These are phyloP conservation scores for Andinoacara biseriatus DNA, from an alignment of 2,113 vertebrate genomes.

Conservation along the genomic window DNA sequence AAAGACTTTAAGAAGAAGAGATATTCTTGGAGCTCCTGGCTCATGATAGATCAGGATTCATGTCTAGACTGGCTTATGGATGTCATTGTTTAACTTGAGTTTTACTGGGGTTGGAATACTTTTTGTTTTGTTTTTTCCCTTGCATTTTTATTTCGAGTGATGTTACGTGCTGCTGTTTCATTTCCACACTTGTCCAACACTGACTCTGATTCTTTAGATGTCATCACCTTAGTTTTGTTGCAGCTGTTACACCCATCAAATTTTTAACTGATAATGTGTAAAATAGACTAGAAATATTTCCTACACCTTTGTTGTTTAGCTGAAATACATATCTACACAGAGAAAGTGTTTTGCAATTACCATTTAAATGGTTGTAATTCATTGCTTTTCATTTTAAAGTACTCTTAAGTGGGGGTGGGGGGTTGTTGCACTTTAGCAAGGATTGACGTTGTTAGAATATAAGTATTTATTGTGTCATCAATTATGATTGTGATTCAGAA, in stretches of 20 bases:
- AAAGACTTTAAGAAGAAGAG: neutral
- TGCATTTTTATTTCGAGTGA: neutral
- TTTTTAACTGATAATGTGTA: conserved; percentile 1
- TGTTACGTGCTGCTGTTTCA: neutral
- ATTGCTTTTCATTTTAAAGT: neutral
- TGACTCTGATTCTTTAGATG: conserved; percentile 14
- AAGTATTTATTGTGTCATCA: conserved; percentile 19
- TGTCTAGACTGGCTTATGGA: neutral
- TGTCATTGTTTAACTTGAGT: conserved; percentile 35
- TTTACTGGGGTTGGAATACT: conserved; percentile 34
- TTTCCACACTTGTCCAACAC: neutral
- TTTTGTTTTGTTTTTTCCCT: neutral
- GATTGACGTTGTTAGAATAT: neutral
- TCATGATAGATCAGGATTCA: conserved; percentile 5
- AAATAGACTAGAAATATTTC: neutral
- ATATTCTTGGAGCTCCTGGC: neutral
- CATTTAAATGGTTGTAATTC: conserved; percentile 22
- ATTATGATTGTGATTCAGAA: conserved; percentile 77
- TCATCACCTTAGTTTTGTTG: conserved; percentile 26
- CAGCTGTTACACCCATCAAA: conserved; percentile 12
- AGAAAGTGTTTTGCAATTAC: conserved; percentile 21
- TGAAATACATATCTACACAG: neutral
- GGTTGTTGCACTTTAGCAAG: conserved; percentile 18
- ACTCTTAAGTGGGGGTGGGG: neutral
- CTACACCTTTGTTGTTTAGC: neutral